A percentile compares a stretch with the other conserved stretches of the same genome.
These are phyloP conservation scores for Hafferia zeledoni DNA, from an alignment of 2,797 vertebrate species.

Conservation along the genomic window DNA sequence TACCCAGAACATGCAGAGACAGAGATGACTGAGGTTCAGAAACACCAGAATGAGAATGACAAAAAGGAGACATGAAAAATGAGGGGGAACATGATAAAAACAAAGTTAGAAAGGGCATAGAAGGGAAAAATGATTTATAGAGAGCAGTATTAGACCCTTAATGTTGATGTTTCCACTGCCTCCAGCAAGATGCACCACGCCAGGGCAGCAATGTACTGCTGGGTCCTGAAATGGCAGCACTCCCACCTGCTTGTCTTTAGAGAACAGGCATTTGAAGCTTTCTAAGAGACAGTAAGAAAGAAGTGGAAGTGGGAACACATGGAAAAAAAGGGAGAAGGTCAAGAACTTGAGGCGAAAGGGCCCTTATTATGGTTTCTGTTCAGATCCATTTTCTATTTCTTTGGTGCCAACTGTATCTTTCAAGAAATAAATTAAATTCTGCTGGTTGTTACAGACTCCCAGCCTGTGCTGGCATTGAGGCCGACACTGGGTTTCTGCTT, in stretches of 20 bases:
- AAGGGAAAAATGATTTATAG: neutral
- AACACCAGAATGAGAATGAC: neutral
- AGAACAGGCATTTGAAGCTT: neutral
- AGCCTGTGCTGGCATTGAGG: rapidly evolving
- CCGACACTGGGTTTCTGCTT: neutral
- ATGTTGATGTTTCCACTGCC: neutral
- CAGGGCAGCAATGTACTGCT: neutral
- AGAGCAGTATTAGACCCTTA: neutral
- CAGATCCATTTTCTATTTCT: neutral
- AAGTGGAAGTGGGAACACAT: neutral
- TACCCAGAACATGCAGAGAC: neutral
- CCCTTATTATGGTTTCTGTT: neutral
- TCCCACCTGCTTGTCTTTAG: neutral
- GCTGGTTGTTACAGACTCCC: neutral
- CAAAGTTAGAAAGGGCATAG: neutral
- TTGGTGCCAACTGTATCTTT: neutral
- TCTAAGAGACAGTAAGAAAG: neutral
- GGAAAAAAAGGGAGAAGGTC: neutral
- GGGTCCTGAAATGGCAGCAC: neutral
- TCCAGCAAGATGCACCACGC: neutral
- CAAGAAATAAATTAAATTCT: neutral
- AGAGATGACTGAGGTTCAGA: neutral
- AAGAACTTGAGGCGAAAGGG: neutral
- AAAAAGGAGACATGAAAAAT: neutral
- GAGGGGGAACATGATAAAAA: neutral